Evolutionary conservation across 2,113 vertebrate genomes (phyloP), one percentile per base, ranked within the genome.

Genomic region (Paracanthobrama guichenoti): DNA sequence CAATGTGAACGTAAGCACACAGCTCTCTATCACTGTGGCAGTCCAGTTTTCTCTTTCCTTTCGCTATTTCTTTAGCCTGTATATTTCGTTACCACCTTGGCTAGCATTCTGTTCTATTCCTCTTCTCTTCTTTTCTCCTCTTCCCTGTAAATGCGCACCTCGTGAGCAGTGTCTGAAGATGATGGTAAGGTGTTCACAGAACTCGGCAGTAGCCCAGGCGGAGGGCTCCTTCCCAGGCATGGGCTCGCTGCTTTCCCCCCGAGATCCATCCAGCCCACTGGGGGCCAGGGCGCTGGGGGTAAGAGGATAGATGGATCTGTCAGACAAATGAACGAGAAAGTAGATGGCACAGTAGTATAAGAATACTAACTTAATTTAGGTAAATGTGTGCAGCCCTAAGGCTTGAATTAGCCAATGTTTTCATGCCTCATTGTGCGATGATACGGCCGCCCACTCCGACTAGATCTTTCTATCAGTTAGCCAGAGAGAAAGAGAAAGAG

Each of bases 251-350:
- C 92, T 94, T 92, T 94, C 96, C 95, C 95, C 96, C 95, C 96
- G 95, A 95, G 95, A 97, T 95, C 95, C 96, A 94, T 94, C 96
- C 93, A 95, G 95, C 96, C 96, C 96, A 95, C 96, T 95, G 95
- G 96, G 96, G 95, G 96, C 95, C 96, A 97, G 96, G 96, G 97
- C 96, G 93, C 95, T 96, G 96, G 95, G 97, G 96, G 96, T 98
- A 98, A 98, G 96, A 95, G 94, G 95, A 93, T 89, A 92, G 93
- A 93, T 85, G 86, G 92, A 90, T 89, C 76, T 88, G 82, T 90
- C 81, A 74, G 55, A 85, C 28, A 71, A 72, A 71, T 26, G 50
- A 73, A 67, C 60, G 22, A 81, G 66, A 69, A 71, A 75, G 74
- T 84, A 64, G 53, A n/a, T 35, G 24, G 44, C 71, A 82, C 14